Conservation (phyloP, 1,140 invertebrate genomes). For the Sinella curviseta region DNA sequence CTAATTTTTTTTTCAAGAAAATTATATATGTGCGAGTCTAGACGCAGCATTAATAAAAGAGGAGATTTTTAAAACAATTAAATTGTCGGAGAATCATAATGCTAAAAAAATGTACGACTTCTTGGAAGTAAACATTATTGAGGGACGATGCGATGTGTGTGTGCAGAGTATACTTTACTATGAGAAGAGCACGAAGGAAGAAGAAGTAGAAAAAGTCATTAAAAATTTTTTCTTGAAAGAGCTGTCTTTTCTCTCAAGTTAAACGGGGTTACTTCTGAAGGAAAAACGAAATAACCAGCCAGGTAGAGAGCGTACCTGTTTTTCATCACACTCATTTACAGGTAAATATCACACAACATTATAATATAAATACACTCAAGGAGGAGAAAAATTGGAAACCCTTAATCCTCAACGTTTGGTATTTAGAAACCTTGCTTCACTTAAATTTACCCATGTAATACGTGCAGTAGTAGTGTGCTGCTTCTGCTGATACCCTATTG, state of each 20-base stretch:
- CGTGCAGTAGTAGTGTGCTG: no score
- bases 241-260: not conserved
- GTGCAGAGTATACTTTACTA: not conserved
- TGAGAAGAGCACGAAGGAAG: not conserved
- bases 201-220: not conserved
- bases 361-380: not conserved
- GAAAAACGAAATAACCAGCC: no score
- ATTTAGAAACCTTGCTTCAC: no score
- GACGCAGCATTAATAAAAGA: not conserved
- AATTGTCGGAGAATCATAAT: not conserved
- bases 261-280: no score
- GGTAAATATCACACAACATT: not conserved
- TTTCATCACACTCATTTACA: not conserved
- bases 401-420: not conserved
- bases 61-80: not conserved
- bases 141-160: not conserved
- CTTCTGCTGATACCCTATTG: no score
- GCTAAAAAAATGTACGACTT: not conserved
- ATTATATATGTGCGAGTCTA: not conserved
- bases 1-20: not conserved
- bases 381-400: not conserved
- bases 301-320: not conserved
- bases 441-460: no score
- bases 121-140: no score
- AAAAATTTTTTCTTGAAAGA: not conserved